A percentile compares a stretch with the other conserved stretches of the same genome.
Evolutionary conservation across 92 coral and sea anemone species (phyloP).

Genomic region (Umimayanthus chanpuru): DNA sequence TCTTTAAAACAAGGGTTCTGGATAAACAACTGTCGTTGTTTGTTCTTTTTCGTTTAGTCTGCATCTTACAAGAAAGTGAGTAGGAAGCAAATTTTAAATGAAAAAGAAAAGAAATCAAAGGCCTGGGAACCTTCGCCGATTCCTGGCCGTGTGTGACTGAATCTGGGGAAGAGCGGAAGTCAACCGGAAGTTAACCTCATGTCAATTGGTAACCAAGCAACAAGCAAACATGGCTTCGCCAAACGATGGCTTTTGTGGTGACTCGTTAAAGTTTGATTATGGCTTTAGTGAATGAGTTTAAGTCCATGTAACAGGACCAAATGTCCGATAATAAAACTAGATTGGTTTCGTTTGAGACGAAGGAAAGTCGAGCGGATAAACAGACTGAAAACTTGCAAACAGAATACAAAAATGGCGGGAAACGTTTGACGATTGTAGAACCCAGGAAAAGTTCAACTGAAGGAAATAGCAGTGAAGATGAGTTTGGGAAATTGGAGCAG

Average conservation of each 20-base stretch:
- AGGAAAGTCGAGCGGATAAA: neutral
- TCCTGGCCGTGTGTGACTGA: neutral
- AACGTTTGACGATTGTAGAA: neutral
- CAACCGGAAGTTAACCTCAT: neutral
- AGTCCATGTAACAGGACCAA: constrained; percentile 18
- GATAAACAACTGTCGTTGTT: too few relatives aligned
- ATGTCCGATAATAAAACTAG: constrained; percentile 22
- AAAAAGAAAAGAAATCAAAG: too few relatives aligned
- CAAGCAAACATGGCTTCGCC: constrained; percentile 37
- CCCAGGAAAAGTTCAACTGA: neutral
- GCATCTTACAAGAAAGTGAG: too few relatives aligned
- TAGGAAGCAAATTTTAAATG: too few relatives aligned
- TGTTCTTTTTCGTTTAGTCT: too few relatives aligned
- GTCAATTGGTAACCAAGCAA: constrained; percentile 26
- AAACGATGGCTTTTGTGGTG: neutral
- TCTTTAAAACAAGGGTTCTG: too few relatives aligned
- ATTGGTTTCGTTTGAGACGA: neutral
- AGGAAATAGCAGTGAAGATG: constrained; percentile 45
- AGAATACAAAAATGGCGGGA: neutral
- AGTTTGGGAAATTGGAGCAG: constrained; percentile 53
- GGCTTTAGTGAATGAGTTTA: constrained; percentile 23
- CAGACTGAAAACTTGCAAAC: neutral
- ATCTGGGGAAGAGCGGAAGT: constrained; percentile 3
- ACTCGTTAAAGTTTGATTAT: neutral
- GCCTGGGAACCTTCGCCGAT: too few relatives aligned